A percentile compares a stretch with the other conserved stretches of the same genome.
Conservation (phyloP, 2,888 invertebrate species). For the Rhagium mordax region DNA sequence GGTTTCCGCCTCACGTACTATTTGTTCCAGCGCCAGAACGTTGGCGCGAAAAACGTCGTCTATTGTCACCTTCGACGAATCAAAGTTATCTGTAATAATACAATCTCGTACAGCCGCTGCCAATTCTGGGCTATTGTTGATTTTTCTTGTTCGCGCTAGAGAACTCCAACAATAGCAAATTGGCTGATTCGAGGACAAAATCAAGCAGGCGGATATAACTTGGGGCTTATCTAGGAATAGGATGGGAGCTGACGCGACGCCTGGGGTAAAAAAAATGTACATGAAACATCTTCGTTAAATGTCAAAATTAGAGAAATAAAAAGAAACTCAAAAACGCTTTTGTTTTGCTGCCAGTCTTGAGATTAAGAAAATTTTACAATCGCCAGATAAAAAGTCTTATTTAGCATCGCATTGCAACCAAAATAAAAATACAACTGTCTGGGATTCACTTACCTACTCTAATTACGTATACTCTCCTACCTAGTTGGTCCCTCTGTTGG, state of each 20-base stretch:
- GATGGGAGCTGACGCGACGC: no score
- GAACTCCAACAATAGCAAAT: background rate
- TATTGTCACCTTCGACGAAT: slow-evolving; percentile 69
- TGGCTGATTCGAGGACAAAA: background rate
- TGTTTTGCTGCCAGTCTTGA: no score
- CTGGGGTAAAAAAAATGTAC: no score
- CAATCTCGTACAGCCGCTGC: background rate
- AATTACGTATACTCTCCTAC: slow-evolving; percentile 69
- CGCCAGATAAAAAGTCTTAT: no score
- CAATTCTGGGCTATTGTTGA: background rate
- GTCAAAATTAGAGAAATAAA: no score
- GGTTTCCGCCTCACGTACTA: slow-evolving; percentile 72
- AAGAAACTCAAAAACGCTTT: no score
- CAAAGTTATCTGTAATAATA: slow-evolving; percentile 68
- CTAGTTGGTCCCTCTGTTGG: slow-evolving; percentile 66
- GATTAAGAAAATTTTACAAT: no score
- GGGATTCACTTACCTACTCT: slow-evolving; percentile 65
- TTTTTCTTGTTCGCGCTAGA: background rate
- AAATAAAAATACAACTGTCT: background rate
- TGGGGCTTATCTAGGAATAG: no score
- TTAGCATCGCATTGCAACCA: background rate
- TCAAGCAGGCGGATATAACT: background rate
- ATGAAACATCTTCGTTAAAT: no score
- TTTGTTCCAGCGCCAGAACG: slow-evolving; percentile 72
- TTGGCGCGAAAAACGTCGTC: slow-evolving; percentile 73